These are phyloP conservation scores for Acanthosepion pharaonis DNA, from an alignment of 2,888 invertebrate genomes.

Conservation along the genomic window DNA sequence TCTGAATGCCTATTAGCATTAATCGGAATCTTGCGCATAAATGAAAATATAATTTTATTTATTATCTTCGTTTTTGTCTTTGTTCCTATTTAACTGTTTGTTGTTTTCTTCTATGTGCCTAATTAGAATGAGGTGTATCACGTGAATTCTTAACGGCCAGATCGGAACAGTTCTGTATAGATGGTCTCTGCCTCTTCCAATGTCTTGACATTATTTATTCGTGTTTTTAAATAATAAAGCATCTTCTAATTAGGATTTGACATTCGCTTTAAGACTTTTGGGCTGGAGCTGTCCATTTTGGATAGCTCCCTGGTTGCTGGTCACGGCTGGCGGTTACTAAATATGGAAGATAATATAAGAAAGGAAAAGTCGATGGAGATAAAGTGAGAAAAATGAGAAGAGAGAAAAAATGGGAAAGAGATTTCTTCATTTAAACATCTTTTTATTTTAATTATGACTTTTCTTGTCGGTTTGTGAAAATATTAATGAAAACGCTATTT, in stretches of 20 bases:
- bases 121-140: constrained; percentile 18
- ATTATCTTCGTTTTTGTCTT: background rate
- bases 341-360: no score
- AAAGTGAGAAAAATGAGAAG: background rate
- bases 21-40: background rate
- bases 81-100: background rate
- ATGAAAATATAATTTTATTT: background rate
- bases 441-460: no score
- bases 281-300: background rate
- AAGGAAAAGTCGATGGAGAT: background rate
- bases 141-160: background rate
- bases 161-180: background rate
- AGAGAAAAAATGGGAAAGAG: background rate
- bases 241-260: background rate
- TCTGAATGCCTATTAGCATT: background rate
- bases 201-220: background rate
- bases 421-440: no score
- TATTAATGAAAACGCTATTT: no score
- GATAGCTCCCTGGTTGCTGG: background rate
- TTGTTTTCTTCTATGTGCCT: background rate
- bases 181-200: background rate
- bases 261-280: background rate
- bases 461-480: no score
- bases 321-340: no score
- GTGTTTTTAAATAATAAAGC: background rate